Conservation (phyloP, 2,797 vertebrate species). For the Sebastes itinus region DNA sequence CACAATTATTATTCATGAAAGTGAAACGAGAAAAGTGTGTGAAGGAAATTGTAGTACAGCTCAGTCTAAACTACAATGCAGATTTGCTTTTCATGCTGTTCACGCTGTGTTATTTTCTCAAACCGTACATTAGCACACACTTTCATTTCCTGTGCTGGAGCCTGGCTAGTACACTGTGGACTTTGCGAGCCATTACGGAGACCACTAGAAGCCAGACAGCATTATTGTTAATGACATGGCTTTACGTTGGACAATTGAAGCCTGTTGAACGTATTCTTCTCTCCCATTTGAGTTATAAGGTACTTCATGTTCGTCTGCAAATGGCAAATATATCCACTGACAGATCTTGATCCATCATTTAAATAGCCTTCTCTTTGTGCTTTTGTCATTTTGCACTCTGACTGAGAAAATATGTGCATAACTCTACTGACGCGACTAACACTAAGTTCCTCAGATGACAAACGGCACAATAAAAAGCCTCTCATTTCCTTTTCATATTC, state of each 20-base stretch:
- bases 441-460: not conserved
- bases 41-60: slow-evolving; percentile 26
- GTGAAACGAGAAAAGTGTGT: slow-evolving; percentile 4
- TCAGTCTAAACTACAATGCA: slow-evolving; percentile 37
- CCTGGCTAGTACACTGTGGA: slow-evolving; percentile 1
- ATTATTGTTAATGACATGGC: slow-evolving; percentile 21
- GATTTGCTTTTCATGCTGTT: slow-evolving; percentile 33
- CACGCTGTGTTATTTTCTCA: slow-evolving; percentile 33
- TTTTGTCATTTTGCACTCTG: not conserved
- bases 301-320: not conserved
- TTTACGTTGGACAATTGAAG: slow-evolving; percentile 18
- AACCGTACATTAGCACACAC: slow-evolving; percentile 39
- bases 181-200: slow-evolving; percentile 17
- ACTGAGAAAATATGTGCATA: not conserved
- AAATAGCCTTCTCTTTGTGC: not conserved
- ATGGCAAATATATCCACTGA: not conserved
- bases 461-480: slow-evolving; percentile 23
- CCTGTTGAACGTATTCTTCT: not conserved
- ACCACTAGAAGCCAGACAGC: slow-evolving; percentile 8
- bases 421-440: slow-evolving; percentile 1
- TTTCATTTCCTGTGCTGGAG: slow-evolving; percentile 45
- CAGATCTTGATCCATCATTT: not conserved
- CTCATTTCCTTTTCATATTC: slow-evolving; percentile 22
- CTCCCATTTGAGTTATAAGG: not conserved
- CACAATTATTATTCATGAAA: slow-evolving; percentile 34